A percentile compares a stretch with the other conserved stretches of the same genome.
phyloP scores from a whole-genome alignment of 2,797 vertebrate genomes.

The Poeciliopsis turneri region DNA sequence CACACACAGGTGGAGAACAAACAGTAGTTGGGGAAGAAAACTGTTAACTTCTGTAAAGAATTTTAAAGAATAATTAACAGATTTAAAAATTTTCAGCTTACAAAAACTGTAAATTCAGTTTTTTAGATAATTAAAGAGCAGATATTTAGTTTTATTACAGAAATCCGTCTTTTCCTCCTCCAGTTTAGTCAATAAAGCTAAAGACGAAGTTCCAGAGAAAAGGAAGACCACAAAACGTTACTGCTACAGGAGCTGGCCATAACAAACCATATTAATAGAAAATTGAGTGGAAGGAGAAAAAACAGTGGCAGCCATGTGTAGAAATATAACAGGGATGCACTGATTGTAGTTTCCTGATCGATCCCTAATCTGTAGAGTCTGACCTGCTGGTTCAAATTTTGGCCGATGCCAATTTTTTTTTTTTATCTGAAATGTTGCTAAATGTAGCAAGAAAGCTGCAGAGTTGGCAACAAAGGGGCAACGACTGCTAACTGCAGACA shows the following conservation, averaged over 20 bases:
- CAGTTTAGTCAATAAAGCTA: background rate
- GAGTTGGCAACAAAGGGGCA: too few relatives aligned
- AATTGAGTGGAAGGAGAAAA: background rate
- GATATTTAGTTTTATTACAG: background rate
- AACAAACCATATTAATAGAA: background rate
- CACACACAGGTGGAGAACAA: background rate
- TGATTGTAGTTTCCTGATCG: too few relatives aligned
- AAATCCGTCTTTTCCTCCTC: background rate
- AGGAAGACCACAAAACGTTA: background rate
- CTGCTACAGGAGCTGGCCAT: background rate
- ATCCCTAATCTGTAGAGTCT: too few relatives aligned
- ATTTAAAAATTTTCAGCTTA: background rate
- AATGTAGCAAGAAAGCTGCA: too few relatives aligned
- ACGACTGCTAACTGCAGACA: too few relatives aligned
- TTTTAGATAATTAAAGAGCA: background rate
- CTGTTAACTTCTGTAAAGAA: background rate
- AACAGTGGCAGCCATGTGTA: background rate
- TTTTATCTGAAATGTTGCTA: too few relatives aligned
- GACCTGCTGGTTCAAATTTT: too few relatives aligned
- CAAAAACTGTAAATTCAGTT: background rate
- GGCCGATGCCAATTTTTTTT: too few relatives aligned
- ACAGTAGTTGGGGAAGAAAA: background rate
- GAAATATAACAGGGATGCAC: too few relatives aligned
- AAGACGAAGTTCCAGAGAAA: background rate
- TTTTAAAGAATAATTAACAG: background rate